Conservation (phyloP, 2,797 vertebrate genomes). For the Cynodonichthys magdalenae region DNA sequence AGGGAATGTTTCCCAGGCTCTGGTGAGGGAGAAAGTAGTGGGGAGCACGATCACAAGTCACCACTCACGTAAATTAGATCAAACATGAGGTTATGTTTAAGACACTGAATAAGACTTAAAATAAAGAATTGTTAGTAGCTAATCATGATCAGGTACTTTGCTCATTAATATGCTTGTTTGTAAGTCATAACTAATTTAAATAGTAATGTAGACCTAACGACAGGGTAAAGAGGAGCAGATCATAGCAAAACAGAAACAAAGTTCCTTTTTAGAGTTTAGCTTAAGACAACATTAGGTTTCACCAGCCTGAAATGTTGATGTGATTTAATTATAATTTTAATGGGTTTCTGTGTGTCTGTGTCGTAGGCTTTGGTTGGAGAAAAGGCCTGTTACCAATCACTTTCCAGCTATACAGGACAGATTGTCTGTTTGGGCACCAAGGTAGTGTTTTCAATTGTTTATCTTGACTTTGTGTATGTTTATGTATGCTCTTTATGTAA, state of each 20-base stretch:
- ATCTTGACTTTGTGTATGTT: too few relatives aligned
- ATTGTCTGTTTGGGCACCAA: slow-evolving; percentile 96
- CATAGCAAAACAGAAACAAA: too few relatives aligned
- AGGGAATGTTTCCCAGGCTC: slow-evolving; percentile 95
- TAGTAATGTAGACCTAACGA: too few relatives aligned
- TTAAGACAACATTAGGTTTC: not conserved
- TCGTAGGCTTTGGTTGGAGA: slow-evolving; percentile 94
- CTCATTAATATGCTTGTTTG: too few relatives aligned
- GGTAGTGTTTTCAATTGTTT: slow-evolving; percentile 72
- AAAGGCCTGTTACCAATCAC: slow-evolving; percentile 96
- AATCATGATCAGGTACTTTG: too few relatives aligned
- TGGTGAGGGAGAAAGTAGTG: slow-evolving; percentile 84
- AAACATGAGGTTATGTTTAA: not conserved
- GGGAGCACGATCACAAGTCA: not conserved
- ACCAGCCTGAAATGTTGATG: not conserved
- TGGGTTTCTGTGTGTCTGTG: slow-evolving; percentile 13
- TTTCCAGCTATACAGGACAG: slow-evolving; percentile 91
- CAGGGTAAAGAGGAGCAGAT: too few relatives aligned
- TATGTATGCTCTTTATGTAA: too few relatives aligned
- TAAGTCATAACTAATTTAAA: too few relatives aligned
- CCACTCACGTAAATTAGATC: not conserved
- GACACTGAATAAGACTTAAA: not conserved
- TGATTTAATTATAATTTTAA: not conserved
- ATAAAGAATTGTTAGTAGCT: too few relatives aligned
- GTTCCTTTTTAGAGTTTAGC: not conserved